Evolutionary conservation across 2,888 invertebrate species (phyloP).

Genomic region (Cheiracanthium punctorium): DNA sequence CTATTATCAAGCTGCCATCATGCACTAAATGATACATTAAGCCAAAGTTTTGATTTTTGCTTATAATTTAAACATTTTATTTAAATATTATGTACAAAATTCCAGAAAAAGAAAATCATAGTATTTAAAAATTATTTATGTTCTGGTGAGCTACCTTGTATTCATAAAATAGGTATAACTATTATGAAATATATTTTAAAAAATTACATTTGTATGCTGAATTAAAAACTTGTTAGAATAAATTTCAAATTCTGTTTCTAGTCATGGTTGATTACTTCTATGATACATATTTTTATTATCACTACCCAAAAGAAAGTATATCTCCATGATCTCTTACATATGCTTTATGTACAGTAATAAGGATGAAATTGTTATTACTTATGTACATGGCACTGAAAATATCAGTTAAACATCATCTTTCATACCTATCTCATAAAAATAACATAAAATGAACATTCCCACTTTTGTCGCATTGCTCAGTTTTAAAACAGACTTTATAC

Average conservation of each 20-base stretch:
- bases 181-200: neutral
- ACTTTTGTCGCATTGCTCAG: too few relatives aligned
- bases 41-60: neutral
- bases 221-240: constrained; percentile 7
- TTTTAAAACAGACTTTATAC: too few relatives aligned
- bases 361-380: too few relatives aligned
- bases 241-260: neutral
- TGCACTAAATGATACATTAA: neutral
- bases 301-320: too few relatives aligned
- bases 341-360: too few relatives aligned
- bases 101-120: neutral
- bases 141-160: neutral
- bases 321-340: too few relatives aligned
- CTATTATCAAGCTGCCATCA: neutral
- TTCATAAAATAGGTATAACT: neutral
- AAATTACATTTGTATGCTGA: neutral
- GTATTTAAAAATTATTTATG: neutral
- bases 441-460: too few relatives aligned
- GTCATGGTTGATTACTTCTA: neutral
- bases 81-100: neutral
- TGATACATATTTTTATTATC: too few relatives aligned
- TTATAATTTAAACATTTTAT: neutral
- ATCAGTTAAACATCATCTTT: too few relatives aligned
- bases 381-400: too few relatives aligned
- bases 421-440: too few relatives aligned